Base-by-base conservation (phyloP, 1,140 invertebrate species). In the Mercenaria mercenaria region DNA sequence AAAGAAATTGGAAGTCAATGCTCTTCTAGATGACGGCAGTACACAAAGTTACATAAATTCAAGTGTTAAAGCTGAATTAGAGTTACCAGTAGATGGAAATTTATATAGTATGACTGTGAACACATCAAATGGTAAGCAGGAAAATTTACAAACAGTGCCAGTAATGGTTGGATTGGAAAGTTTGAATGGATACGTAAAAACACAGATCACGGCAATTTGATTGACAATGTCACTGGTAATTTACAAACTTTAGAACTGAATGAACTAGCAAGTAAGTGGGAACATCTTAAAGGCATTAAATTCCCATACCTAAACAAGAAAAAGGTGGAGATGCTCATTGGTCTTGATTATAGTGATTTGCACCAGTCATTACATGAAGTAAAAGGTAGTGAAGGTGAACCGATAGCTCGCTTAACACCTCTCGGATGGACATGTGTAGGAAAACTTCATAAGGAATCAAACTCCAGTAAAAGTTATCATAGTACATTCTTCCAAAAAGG, bases 361-460 rank as follows among this genome's bases (percentile, higher is more conserved):
- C 81, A 84, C 29, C 10, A 32, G 13, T 37, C 81, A 10, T 26
- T 84, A 4, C n/a, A 64, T 13, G 81, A 67, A 69, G 61, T 84
- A 47, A 15, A 15, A 50, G 81, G 81, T 8, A 69, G 47, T 41
- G 8, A 47, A 10, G 81, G 61, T 6, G 81, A 84, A 50, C 81
- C 81, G 26, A 43, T 69, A 10, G 83, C 83, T 2, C 43, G 67
- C 50, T 67, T 86, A n/a, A 76, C 43, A 8, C 43, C 74, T 2
- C 83, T 84, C 4, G 81, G 81, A 10, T 84, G 81, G 81, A 84
- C 81, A 6, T 84, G 81, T 41, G 47, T 86, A 3, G 83, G 64
- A n/a, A 32, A 50, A 43, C 32, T 85, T n/a, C n/a, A n/a, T 11
- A 80, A 10, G 8, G n/a, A n/a, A 29, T 15, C 2, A 26, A 8